Base-by-base conservation (phyloP, 53 echinoderm and acorn worm genomes). In the Apostichopus leukothele region DNA sequence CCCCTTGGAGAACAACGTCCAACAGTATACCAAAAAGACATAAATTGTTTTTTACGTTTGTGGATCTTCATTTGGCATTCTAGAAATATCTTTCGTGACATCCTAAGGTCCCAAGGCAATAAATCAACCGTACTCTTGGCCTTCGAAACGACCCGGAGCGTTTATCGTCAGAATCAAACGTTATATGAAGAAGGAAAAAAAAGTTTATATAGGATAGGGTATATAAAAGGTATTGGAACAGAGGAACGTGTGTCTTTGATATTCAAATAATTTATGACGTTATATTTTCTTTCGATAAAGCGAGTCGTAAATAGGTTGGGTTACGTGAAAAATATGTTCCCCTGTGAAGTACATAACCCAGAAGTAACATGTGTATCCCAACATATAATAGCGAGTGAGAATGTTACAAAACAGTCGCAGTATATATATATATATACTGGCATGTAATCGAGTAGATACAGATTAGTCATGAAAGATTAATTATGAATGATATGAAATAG, bases 51-150 rank as follows among this genome's bases (percentile, higher is more conserved):
- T 57, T 57, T 7, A 51, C 23, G 53, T 54, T 39, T 80, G 80
- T 80, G 16, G 55, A 80, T 80, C 80, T 80, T 57, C 53, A 80
- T 80, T 80, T 80, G 80, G 54, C 80, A 80, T 80, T 54, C 51
- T 80, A 80, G 80, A 51, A 53, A 80, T 80, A 53, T 80, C 80
- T 80, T 55, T 80, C 5, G 13, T 52, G 80, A 80, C 80, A 80
- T 80, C 80, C 10, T 51, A n/a, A 20, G 54, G n/a, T 80, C 80
- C 54, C 80, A 13, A 80, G 53, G 53, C 57, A 54, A 80, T 80
- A 80, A 80, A 80, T 80, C 18, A 53, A 1, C 9, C 6, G 5
- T 53, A 54, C 80, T 16, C 57, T 10, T 53, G 80, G 80, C 80
- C 55, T 80, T n/a, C 57, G 54, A 80, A 5, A n/a, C 53, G 80